Percentiles rank a stretch among this genome's conserved stretches.
These are phyloP conservation scores for Priocnemis perturbator DNA, from an alignment of 2,888 invertebrate species.

Conservation along the genomic window DNA sequence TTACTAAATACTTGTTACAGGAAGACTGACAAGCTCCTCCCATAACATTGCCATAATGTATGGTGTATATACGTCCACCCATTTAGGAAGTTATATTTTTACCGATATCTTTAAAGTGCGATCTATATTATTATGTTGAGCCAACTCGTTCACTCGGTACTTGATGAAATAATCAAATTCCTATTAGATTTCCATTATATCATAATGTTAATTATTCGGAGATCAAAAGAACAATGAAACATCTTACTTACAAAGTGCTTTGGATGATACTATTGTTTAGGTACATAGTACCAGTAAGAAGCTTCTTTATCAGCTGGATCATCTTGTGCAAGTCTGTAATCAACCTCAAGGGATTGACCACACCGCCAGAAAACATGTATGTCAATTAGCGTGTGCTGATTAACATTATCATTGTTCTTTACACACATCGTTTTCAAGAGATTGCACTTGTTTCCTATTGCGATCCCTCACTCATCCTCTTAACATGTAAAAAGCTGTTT, in stretches of 20 bases:
- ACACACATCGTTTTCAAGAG: neutral
- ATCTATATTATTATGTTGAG: too few species aligned
- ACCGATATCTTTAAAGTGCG: too few species aligned
- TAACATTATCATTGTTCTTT: slow-evolving; percentile 10
- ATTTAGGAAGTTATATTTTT: too few species aligned
- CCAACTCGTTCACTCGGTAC: too few species aligned
- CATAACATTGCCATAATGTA: too few species aligned
- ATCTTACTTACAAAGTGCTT: too few species aligned
- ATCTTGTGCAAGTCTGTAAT: slow-evolving; percentile 96
- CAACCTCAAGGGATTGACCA: slow-evolving; percentile 85
- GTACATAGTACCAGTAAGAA: slow-evolving; percentile 97
- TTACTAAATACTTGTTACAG: slow-evolving; percentile 33
- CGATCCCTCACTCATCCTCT: neutral
- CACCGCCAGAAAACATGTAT: slow-evolving; percentile 85
- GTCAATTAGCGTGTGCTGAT: slow-evolving; percentile 64
- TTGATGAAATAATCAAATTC: too few species aligned
- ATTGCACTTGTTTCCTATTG: neutral
- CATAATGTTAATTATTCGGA: too few species aligned
- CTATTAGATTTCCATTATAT: too few species aligned
- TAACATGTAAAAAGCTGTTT: too few species aligned
- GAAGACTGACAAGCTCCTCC: neutral
- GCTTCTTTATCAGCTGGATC: slow-evolving; percentile 95
- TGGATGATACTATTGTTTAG: slow-evolving; percentile 75
- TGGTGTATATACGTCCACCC: too few species aligned
- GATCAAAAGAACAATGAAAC: too few species aligned